phyloP scores from a whole-genome alignment of 2,797 vertebrate genomes.

The Danio kyathit region DNA sequence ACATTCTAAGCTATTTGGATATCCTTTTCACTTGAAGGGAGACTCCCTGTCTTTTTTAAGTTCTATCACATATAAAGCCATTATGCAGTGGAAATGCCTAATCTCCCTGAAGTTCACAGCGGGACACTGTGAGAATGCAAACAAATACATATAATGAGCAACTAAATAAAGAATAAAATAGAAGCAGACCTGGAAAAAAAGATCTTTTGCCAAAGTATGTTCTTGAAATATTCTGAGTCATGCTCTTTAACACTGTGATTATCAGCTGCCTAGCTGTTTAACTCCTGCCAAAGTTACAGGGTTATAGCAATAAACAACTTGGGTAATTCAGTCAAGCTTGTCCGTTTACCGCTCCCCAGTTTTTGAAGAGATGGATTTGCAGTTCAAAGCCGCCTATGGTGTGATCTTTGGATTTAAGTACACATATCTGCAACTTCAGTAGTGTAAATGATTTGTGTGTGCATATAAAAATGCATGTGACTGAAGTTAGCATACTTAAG shows the following conservation, averaged over 20 bases:
- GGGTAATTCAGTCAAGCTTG: constrained; percentile 40
- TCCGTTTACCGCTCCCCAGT: constrained; percentile 24
- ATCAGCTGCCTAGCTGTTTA: constrained; percentile 40
- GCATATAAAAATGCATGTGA: neutral
- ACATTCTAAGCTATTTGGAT: constrained; percentile 50
- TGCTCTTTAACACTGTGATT: constrained; percentile 40
- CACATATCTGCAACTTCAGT: neutral
- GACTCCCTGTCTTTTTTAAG: constrained; percentile 38
- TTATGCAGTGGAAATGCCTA: constrained; percentile 25
- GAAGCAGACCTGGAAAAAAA: constrained; percentile 37
- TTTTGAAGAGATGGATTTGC: constrained; percentile 28
- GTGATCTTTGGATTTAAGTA: neutral
- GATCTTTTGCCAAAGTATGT: constrained; percentile 34
- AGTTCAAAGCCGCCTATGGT: neutral
- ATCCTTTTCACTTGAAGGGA: constrained; percentile 33
- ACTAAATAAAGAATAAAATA: constrained; percentile 41
- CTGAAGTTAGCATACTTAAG: constrained; percentile 19
- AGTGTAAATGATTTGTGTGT: neutral
- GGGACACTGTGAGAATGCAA: constrained; percentile 32
- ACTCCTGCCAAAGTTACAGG: constrained; percentile 43
- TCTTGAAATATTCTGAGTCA: constrained; percentile 44
- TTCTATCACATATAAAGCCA: constrained; percentile 27
- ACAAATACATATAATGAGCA: constrained; percentile 37
- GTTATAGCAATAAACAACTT: constrained; percentile 42
- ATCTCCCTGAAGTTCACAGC: constrained; percentile 25